Evolutionary conservation across 2,113 vertebrate species (phyloP).

Genomic region (Struthidea cinerea): DNA sequence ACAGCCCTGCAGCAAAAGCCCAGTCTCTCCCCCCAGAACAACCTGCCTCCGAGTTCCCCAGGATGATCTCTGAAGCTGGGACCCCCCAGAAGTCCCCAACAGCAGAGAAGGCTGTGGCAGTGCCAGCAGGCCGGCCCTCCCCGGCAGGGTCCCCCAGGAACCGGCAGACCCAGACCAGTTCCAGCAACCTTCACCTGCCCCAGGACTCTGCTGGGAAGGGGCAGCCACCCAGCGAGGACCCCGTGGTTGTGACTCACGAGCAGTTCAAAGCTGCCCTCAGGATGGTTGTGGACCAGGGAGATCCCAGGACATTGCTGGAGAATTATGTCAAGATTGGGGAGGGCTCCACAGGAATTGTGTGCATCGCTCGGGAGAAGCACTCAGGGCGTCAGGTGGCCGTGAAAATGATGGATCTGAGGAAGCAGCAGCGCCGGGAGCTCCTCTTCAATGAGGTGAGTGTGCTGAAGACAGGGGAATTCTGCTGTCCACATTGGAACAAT

Average conservation of each 20-base stretch:
- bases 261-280: constrained; percentile 96
- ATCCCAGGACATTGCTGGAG: constrained; percentile 89
- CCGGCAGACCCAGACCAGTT: constrained; percentile 86
- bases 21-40: constrained; percentile 73
- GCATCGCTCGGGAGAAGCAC: constrained; percentile 93
- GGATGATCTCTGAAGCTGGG: constrained; percentile 52
- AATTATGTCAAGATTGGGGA: constrained; percentile 97
- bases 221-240: constrained; percentile 73
- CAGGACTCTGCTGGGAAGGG: constrained; percentile 77
- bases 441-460: constrained; percentile 92
- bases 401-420: constrained; percentile 98
- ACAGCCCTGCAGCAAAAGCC: constrained; percentile 70
- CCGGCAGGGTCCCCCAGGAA: constrained; percentile 88
- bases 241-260: constrained; percentile 89
- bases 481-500: neutral
- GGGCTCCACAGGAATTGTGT: constrained; percentile 95
- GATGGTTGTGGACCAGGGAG: constrained; percentile 97
- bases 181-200: constrained; percentile 85
- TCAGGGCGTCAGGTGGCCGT: constrained; percentile 92
- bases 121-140: constrained; percentile 84
- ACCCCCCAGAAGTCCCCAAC: constrained; percentile 67
- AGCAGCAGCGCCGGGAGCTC: constrained; percentile 94
- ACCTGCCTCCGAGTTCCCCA: constrained; percentile 54
- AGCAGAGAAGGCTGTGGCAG: neutral
- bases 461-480: neutral